Percentiles rank a stretch among this genome's conserved stretches.
phyloP scores from a whole-genome alignment of 2,888 invertebrate genomes.

The Leptinotarsa haldemani region DNA sequence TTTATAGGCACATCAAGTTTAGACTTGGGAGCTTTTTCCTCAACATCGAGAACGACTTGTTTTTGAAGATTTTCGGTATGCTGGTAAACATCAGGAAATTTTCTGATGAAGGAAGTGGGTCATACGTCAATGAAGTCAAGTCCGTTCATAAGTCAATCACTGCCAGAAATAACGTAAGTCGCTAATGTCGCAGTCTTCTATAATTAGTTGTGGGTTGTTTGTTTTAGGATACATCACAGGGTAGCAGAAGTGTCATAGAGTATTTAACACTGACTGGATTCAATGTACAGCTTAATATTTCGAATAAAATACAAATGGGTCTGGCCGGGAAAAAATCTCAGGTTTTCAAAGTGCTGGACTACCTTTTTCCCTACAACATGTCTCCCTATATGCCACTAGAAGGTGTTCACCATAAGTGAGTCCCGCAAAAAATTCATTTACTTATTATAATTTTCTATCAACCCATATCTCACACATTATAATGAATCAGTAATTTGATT shows the following conservation, averaged over 20 bases:
- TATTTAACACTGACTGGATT: constrained; percentile 56
- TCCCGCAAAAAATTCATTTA: background rate
- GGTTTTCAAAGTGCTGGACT: constrained; percentile 58
- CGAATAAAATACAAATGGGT: constrained; percentile 63
- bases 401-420: constrained; percentile 63
- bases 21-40: constrained; percentile 76
- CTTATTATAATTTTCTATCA: background rate
- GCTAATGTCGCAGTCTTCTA: background rate
- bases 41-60: constrained; percentile 78
- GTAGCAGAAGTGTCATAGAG: constrained; percentile 37
- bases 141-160: constrained; percentile 72
- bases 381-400: constrained; percentile 65
- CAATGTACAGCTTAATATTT: constrained; percentile 60
- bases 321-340: constrained; percentile 62
- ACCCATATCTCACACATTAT: no score
- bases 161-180: constrained; percentile 61
- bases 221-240: constrained; percentile 30
- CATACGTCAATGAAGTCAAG: constrained; percentile 65
- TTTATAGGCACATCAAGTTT: constrained; percentile 74
- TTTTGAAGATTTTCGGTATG: constrained; percentile 73
- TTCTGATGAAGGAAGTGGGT: constrained; percentile 69
- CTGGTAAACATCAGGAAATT: constrained; percentile 70
- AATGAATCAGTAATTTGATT: no score
- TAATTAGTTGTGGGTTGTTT: background rate
- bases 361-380: constrained; percentile 62